Evolutionary conservation across 2,888 invertebrate genomes (phyloP), one percentile per base, ranked within the genome.

Genomic region (Heliconius sara): DNA sequence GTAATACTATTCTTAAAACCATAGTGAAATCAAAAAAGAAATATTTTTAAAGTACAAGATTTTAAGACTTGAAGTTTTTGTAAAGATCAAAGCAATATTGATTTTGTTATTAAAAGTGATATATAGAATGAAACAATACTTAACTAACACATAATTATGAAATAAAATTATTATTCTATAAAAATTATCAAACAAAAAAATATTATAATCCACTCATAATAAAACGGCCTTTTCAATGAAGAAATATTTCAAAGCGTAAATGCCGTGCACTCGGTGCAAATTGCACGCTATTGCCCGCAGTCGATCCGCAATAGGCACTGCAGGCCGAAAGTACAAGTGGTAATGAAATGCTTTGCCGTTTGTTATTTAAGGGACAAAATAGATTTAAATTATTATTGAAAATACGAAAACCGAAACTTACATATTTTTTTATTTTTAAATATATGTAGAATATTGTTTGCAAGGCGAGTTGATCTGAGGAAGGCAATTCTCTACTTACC

Each of bases 281-380:
- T 67, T 63, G 79, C 79, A 82, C 80, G 82, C 80, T 70, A 80
- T 82, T 72, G 73, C 57, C 77, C 79, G 80, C 80, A 82, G 75
- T 82, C 66, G 63, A 57, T 79, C 82, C 80, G 80, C 80, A 82
- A 75, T 77, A 27, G 27, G 27, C 27, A 76, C 80, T 81, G 79
- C 75, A 77, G 52, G 25, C 74, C 74, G 73, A 74, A 72, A 80
- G 57, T 71, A 73, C 73, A 57, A 76, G 66, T 67, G 75, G 34
- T 75, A 65, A 75, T 75, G 63, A 74, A 74, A 39, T 68, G 39
- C 68, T n/a, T 34, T 57, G 30, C 22, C 22, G 25, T 60, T 73
- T 9, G 34, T 7, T 60, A 60, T 73, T 73, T 60, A 39, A 34
- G 3, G 12, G 25, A 73, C 25, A 34, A 34, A 72, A n/a, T 57